Evolutionary conservation across 2,113 vertebrate genomes (phyloP).

Genomic region (Eulacestoma nigropectus): DNA sequence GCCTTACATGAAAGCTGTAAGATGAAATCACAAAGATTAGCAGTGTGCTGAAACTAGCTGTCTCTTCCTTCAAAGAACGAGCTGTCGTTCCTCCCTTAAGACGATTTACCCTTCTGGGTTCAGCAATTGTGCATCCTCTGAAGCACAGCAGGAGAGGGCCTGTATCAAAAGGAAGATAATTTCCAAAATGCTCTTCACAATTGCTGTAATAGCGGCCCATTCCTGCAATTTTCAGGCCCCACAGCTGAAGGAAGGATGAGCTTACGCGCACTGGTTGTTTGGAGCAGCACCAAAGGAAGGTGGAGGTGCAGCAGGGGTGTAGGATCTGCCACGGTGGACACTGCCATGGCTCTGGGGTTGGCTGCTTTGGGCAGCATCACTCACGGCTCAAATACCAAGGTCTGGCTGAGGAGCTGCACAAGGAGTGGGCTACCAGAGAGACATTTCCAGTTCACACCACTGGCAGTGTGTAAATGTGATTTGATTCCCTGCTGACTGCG

Average conservation of each 20-base stretch:
- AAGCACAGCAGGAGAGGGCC: background rate
- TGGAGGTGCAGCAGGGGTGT: background rate
- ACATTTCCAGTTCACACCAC: accelerated
- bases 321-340: background rate
- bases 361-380: background rate
- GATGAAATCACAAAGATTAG: background rate
- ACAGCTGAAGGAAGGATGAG: background rate
- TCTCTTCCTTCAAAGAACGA: background rate
- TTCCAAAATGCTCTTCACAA: background rate
- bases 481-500: background rate
- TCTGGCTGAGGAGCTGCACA: background rate
- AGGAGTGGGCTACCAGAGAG: background rate
- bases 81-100: background rate
- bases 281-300: background rate
- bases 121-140: background rate
- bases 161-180: background rate
- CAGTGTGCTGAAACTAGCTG: background rate
- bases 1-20: background rate
- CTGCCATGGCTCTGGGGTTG: background rate
- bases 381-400: background rate
- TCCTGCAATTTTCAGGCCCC: background rate
- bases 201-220: background rate
- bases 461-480: background rate
- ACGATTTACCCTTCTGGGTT: background rate
- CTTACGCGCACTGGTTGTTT: background rate